Evolutionary conservation across 2,797 vertebrate genomes (phyloP), one percentile per base, ranked within the genome.

Genomic region (Chelmon rostratus): DNA sequence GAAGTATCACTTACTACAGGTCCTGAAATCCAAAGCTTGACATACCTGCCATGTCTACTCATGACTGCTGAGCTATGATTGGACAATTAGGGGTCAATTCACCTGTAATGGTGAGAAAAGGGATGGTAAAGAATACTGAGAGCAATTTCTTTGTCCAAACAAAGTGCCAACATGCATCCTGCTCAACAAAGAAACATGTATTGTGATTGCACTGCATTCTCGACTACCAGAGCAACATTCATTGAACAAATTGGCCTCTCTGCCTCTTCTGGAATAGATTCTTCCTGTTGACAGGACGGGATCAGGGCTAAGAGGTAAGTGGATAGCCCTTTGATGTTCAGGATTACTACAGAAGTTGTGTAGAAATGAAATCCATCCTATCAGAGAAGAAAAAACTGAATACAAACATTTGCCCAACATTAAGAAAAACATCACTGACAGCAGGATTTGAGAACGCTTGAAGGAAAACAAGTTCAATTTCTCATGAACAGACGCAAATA

Each of bases 211-310:
- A 31, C 6, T 25, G 2, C 37, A n/a, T 53, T 52, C 6, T 10
- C 37, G 7, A 49, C 63, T 5, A 52, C 61, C 58, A 23, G 10
- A n/a, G 35, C 52, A 6, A 31, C 53, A 18, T 23, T 42, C 46
- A n/a, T 15, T 42, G 23, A 28, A 53, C 47, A 12, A 23, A 33
- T 6, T 33, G 59, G 28, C 21, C 9, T 73, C 54, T 49, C 38
- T 23, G 25, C 21, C 53, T 23, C 21, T 28, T 37, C 42, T 25
- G 31, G 46, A 12, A 59, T 49, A 54, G 56, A 33, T 47, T 47
- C 37, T 54, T 31, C 50, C 54, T 49, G 67, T 16, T n/a, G 54
- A 70, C 8, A n/a, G n/a, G n/a, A n/a, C n/a, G n/a, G 46, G 21
- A 16, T 49, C 23, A n/a, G 33, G 33, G 10, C 42, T 50, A 31